Evolutionary conservation across 1,140 invertebrate genomes (phyloP), one percentile per base, ranked within the genome.

Genomic region (Drosophila pruinosa): DNA sequence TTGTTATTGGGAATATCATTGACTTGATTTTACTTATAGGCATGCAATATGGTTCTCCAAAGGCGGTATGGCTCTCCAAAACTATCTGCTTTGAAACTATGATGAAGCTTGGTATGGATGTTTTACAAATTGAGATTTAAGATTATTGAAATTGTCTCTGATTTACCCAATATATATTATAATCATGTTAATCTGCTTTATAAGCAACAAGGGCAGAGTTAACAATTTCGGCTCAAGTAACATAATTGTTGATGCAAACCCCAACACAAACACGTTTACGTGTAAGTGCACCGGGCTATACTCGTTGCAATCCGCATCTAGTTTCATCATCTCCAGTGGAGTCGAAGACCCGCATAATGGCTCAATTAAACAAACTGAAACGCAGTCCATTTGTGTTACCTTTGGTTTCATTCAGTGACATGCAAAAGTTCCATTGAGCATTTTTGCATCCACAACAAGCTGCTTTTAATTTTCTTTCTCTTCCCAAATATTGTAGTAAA

Each of bases 281-380:
- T n/a, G n/a, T n/a, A n/a, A n/a, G n/a, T n/a, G 15, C 47, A 36
- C 58, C n/a, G 7, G 6, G 17, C n/a, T n/a, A n/a, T 34, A 34
- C 14, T 34, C 17, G 48, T n/a, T 10, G 14, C 17, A 19, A 17
- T 19, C 48, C 34, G n/a, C 5, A 41, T 4, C 39, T 24, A 10
- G 17, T 28, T 31, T 31, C 48, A 19, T 31, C 15, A 17, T 15
- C 22, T 17, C 22, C 3, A 17, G 3, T 10, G 12, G 38, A 14
- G 17, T 45, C 47, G 47, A 41, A 54, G 12, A 21, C n/a, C 56
- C 57, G 62, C 65, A 69, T 62, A 85, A 85, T 83, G 41, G 41
- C 80, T 85, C 81, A 85, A 85, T 85, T 85, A 85, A 85, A 76
- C 81, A 80, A 83, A 80, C 80, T 74, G 72, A 64, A 72, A 70